phyloP scores from a whole-genome alignment of 2,888 invertebrate species.

The Diplolepis rosae region DNA sequence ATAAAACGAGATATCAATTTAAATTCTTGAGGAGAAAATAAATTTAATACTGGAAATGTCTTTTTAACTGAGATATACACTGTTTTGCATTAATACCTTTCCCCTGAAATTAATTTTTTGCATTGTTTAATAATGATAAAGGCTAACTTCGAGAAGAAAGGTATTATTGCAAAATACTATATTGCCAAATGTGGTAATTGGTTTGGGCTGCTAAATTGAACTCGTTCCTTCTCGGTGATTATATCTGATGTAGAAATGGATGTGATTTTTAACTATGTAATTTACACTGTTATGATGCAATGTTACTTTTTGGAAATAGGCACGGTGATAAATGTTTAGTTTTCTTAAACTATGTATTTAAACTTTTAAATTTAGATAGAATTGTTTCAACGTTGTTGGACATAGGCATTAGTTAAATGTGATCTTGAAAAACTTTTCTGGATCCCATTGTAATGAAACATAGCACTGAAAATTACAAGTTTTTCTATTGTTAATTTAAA shows the following conservation, averaged over 20 bases:
- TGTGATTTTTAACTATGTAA: not conserved
- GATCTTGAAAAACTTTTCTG: not conserved
- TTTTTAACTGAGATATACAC: not conserved
- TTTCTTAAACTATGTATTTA: not conserved
- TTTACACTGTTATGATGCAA: not conserved
- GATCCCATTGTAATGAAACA: constrained; percentile 5
- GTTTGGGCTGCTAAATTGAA: no score
- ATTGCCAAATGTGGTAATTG: not conserved
- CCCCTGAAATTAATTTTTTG: not conserved
- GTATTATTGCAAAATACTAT: no score
- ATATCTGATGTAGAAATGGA: not conserved
- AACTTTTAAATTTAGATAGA: not conserved
- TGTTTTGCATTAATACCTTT: not conserved
- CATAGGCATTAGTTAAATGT: no score
- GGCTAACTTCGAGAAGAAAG: not conserved
- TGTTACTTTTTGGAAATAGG: not conserved
- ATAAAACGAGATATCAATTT: not conserved
- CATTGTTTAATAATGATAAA: not conserved
- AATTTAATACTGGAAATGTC: not conserved
- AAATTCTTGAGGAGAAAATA: not conserved
- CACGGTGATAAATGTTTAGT: not conserved
- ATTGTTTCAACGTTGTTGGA: not conserved
- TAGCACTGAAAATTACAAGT: constrained; percentile 2
- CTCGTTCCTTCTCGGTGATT: no score
- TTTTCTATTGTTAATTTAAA: not conserved